These are phyloP conservation scores for Drosophila gunungcola DNA, from an alignment of 1,140 invertebrate genomes.

Conservation along the genomic window DNA sequence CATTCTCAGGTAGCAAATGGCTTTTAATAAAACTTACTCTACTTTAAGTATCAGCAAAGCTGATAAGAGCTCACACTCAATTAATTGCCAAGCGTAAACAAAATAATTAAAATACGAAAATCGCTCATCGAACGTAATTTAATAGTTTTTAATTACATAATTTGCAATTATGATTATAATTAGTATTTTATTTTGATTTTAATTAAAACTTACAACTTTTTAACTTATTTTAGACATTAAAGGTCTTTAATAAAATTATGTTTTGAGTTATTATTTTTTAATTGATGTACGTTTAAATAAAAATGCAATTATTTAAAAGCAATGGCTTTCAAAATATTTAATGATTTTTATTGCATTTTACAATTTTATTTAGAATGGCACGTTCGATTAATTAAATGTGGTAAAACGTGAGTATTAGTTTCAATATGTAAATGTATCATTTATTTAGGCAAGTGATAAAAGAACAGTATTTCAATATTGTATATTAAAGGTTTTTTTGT, in stretches of 20 bases:
- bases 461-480: no score
- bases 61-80: conserved; percentile 40
- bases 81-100: conserved; percentile 37
- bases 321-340: neutral
- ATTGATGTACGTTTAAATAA: neutral
- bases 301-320: neutral
- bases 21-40: neutral
- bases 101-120: conserved; percentile 49
- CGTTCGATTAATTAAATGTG: neutral
- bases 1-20: conserved; percentile 24
- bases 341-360: neutral
- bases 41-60: conserved; percentile 4
- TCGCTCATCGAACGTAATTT: conserved; percentile 4
- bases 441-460: neutral
- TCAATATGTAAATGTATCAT: neutral
- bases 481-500: no score
- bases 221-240: neutral
- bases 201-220: neutral
- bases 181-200: neutral
- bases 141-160: conserved; percentile 25
- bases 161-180: conserved; percentile 2
- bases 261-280: neutral
- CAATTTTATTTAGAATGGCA: neutral
- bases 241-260: neutral
- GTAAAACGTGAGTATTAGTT: neutral